Percentiles rank a stretch among this genome's conserved stretches.
Conservation (phyloP, 2,888 invertebrate genomes). For the Oscheius myriophilus region DNA sequence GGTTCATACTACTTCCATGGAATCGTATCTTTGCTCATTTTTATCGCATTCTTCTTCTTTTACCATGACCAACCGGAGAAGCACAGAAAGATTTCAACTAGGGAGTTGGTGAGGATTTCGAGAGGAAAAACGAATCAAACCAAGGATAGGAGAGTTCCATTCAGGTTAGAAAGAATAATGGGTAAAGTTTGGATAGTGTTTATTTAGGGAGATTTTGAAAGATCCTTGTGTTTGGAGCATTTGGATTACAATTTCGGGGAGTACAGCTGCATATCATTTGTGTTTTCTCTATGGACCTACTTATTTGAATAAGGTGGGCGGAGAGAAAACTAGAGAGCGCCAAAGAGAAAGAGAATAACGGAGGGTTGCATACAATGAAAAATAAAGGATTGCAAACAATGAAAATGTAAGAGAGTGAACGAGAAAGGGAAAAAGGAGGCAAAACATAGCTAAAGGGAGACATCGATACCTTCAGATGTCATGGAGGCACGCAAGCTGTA, state of each 20-base stretch:
- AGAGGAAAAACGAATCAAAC: neutral
- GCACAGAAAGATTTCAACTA: constrained; percentile 4
- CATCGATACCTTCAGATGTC: too few species aligned
- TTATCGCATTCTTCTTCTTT: constrained; percentile 1
- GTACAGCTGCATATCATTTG: constrained; percentile 10
- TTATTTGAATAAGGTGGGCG: constrained; percentile 17
- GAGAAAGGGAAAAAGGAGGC: too few species aligned
- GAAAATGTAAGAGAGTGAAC: too few species aligned
- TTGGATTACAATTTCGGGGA: constrained; percentile 1
- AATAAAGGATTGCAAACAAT: too few species aligned
- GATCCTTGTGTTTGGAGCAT: constrained; percentile 14
- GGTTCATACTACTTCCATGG: constrained; percentile 21
- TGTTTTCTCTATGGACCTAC: constrained; percentile 16
- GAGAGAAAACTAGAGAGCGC: too few species aligned
- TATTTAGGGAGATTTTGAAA: constrained; percentile 9
- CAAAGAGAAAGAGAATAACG: too few species aligned
- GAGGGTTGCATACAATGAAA: too few species aligned
- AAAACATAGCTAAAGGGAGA: too few species aligned
- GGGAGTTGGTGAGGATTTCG: constrained; percentile 13
- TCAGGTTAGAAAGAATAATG: neutral
- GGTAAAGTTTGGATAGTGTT: neutral
- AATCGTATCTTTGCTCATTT: neutral
- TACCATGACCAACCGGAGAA: constrained; percentile 13
- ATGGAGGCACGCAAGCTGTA: too few species aligned
- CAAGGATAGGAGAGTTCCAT: neutral